Evolutionary conservation across 2,888 invertebrate species (phyloP).

Genomic region (Papilio demoleus): DNA sequence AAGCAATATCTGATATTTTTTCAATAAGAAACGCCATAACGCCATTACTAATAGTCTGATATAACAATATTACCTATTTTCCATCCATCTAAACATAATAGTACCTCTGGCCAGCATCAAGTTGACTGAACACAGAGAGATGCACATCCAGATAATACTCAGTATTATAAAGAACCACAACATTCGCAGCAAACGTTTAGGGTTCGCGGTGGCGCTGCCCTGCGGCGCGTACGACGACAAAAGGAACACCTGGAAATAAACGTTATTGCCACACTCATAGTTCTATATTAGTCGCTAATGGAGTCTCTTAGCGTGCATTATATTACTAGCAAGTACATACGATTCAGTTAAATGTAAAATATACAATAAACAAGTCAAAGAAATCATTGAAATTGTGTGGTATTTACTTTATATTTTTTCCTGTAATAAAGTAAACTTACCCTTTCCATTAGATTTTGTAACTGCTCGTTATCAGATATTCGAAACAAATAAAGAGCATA

Average conservation of each 20-base stretch:
- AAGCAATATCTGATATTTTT: too few relatives aligned
- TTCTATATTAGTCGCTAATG: too few relatives aligned
- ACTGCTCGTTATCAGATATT: constrained; percentile 90
- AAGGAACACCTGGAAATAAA: constrained; percentile 85
- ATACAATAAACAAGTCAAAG: too few relatives aligned
- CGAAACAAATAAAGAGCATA: constrained; percentile 89
- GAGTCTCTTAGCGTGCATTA: too few relatives aligned
- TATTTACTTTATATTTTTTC: too few relatives aligned
- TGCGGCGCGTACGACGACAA: constrained; percentile 88
- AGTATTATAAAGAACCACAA: constrained; percentile 89
- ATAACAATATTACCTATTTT: constrained; percentile 73
- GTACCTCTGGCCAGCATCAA: constrained; percentile 85
- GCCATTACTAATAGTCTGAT: neutral
- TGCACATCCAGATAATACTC: constrained; percentile 87
- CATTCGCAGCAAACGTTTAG: constrained; percentile 86
- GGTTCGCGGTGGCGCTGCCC: constrained; percentile 84
- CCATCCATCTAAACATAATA: constrained; percentile 86
- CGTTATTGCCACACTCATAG: neutral
- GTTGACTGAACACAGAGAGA: constrained; percentile 86
- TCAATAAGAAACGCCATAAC: too few relatives aligned
- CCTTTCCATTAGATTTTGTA: constrained; percentile 92
- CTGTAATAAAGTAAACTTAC: constrained; percentile 82
- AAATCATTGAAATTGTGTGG: too few relatives aligned
- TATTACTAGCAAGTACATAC: too few relatives aligned
- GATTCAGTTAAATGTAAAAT: too few relatives aligned